A percentile compares a stretch with the other conserved stretches of the same genome.
Evolutionary conservation across 1,140 invertebrate species (phyloP).

Genomic region (Drosophila ercepeae): DNA sequence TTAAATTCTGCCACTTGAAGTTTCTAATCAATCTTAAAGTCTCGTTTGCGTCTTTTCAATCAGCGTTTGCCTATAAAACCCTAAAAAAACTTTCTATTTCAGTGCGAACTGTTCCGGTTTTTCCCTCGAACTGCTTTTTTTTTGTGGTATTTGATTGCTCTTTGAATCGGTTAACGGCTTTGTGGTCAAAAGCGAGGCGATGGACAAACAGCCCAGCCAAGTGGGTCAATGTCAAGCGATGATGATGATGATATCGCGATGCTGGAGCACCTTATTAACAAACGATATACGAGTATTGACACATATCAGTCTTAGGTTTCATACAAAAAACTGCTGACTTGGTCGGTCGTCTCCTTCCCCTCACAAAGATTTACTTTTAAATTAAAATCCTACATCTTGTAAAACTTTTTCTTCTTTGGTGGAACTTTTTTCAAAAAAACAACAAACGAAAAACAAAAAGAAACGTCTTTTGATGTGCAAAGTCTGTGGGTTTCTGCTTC

Average conservation of each 20-base stretch:
- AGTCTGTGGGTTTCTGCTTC: constrained; percentile 30
- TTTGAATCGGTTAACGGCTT: constrained; percentile 36
- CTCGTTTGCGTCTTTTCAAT: not conserved
- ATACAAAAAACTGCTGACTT: not conserved
- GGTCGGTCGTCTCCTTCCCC: not conserved
- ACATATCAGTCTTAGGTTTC: constrained; percentile 28
- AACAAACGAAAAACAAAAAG: too few species aligned
- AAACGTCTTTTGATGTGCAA: constrained; percentile 64
- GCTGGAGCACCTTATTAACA: constrained; percentile 56
- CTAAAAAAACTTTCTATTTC: constrained; percentile 72
- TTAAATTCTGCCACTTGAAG: constrained; percentile 10
- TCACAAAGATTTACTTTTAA: constrained; percentile 47
- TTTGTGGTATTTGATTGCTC: constrained; percentile 38
- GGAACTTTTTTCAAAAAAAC: constrained; percentile 33
- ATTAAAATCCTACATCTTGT: constrained; percentile 46
- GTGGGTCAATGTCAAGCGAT: constrained; percentile 74
- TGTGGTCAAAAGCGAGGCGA: constrained; percentile 65
- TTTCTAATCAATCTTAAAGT: constrained; percentile 18
- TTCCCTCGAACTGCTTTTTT: constrained; percentile 17
- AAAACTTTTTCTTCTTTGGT: constrained; percentile 39
- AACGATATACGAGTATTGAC: constrained; percentile 42
- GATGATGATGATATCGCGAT: constrained; percentile 50
- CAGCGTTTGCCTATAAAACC: constrained; percentile 5
- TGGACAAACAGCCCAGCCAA: constrained; percentile 54
- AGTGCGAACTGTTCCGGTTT: constrained; percentile 69